Percentiles rank a stretch among this genome's conserved stretches.
phyloP scores from a whole-genome alignment of 2,888 invertebrate species.

The Troides helena region DNA sequence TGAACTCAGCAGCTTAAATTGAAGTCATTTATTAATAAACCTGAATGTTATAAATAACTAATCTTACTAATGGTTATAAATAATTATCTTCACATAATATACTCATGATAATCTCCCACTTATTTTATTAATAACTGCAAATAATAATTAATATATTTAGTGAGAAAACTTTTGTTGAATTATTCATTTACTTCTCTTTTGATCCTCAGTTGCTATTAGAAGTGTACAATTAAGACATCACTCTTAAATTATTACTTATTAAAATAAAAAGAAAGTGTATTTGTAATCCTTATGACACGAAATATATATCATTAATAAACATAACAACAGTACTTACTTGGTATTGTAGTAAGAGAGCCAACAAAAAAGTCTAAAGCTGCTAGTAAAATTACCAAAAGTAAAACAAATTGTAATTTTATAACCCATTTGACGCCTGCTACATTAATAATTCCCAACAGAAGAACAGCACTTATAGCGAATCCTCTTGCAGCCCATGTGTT shows the following conservation, averaged over 20 bases:
- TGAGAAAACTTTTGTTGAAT: too few species aligned
- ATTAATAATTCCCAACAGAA: conserved; percentile 93
- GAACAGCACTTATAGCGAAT: conserved; percentile 92
- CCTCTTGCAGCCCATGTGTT: conserved; percentile 91
- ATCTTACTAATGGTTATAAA: neutral
- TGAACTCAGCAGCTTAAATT: conserved; percentile 86
- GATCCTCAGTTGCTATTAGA: too few species aligned
- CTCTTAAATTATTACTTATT: too few species aligned
- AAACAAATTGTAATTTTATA: conserved; percentile 94
- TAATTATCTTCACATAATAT: too few species aligned
- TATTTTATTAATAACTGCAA: too few species aligned
- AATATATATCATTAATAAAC: neutral
- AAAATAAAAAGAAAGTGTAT: too few species aligned
- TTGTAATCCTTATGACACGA: too few species aligned
- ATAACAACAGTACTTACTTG: conserved; percentile 75
- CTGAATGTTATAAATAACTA: neutral
- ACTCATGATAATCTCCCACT: too few species aligned
- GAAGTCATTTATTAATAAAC: neutral
- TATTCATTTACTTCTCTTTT: too few species aligned
- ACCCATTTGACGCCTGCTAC: conserved; percentile 99
- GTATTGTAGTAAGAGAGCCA: conserved; percentile 90
- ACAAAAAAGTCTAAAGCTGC: conserved; percentile 96
- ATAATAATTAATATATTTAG: too few species aligned
- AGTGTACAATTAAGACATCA: too few species aligned
- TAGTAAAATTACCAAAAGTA: conserved; percentile 90